These are phyloP conservation scores for Catostomus latipinnis DNA, from an alignment of 2,797 vertebrate species.

Conservation along the genomic window DNA sequence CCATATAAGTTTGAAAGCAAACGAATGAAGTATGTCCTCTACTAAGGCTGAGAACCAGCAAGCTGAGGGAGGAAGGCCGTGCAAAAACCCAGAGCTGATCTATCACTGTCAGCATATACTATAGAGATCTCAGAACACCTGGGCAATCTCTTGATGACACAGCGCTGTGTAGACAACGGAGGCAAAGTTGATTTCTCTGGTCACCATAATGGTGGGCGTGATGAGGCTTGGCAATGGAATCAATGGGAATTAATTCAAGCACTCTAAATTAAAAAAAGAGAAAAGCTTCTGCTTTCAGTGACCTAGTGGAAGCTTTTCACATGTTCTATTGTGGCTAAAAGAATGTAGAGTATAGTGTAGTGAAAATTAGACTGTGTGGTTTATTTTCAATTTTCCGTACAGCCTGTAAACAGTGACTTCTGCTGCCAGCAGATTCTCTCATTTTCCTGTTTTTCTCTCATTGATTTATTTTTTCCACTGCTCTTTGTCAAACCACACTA, in stretches of 20 bases:
- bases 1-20: slow-evolving; percentile 62
- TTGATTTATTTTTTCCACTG: slow-evolving; percentile 32
- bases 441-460: slow-evolving; percentile 11
- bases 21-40: slow-evolving; percentile 60
- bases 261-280: neutral
- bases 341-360: neutral
- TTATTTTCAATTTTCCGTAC: slow-evolving; percentile 20
- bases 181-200: slow-evolving; percentile 43
- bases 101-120: slow-evolving; percentile 64
- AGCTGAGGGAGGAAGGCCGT: slow-evolving; percentile 42
- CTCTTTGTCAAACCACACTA: slow-evolving; percentile 45
- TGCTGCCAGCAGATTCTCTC: slow-evolving; percentile 16
- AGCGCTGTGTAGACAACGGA: slow-evolving; percentile 39
- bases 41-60: slow-evolving; percentile 47
- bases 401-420: neutral
- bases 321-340: slow-evolving; percentile 3
- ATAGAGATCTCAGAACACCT: slow-evolving; percentile 51
- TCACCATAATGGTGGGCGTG: slow-evolving; percentile 23
- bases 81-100: slow-evolving; percentile 58
- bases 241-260: neutral
- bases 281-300: neutral
- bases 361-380: slow-evolving; percentile 26
- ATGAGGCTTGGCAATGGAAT: neutral
- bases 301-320: neutral
- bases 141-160: slow-evolving; percentile 48